Conservation (phyloP, 2,113 vertebrate species). For the Phodopus roborovskii region DNA sequence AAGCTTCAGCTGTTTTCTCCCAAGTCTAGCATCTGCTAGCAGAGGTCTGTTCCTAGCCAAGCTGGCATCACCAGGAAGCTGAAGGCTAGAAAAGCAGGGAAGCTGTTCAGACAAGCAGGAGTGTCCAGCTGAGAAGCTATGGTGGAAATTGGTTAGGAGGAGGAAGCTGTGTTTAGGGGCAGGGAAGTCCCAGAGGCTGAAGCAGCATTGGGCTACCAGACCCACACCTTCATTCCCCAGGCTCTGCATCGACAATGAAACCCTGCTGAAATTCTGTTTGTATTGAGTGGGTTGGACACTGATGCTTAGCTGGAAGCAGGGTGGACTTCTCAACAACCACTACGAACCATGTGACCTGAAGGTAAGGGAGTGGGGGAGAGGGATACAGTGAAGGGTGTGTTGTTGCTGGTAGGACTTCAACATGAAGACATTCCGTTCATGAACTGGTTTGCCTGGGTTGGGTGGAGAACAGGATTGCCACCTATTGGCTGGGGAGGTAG, state of each 20-base stretch:
- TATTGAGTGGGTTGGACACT: slow-evolving; percentile 28
- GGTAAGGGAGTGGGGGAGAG: background rate
- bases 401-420: background rate
- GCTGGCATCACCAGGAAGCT: background rate
- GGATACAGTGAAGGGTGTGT: background rate
- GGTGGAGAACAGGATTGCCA: slow-evolving; percentile 9
- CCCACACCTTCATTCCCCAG: slow-evolving; percentile 41
- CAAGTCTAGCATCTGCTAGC: background rate
- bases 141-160: background rate
- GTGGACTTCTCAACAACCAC: background rate
- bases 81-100: background rate
- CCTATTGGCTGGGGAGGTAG: background rate
- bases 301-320: slow-evolving; percentile 27
- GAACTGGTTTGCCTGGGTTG: slow-evolving; percentile 52
- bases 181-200: background rate
- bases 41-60: background rate
- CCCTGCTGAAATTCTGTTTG: background rate
- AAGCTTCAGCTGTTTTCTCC: background rate
- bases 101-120: background rate
- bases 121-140: background rate
- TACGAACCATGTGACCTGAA: background rate
- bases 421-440: background rate
- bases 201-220: background rate
- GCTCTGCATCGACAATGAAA: background rate
- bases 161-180: slow-evolving; percentile 16